Evolutionary conservation across 2,797 vertebrate species (phyloP).

Genomic region (Catharus ustulatus): DNA sequence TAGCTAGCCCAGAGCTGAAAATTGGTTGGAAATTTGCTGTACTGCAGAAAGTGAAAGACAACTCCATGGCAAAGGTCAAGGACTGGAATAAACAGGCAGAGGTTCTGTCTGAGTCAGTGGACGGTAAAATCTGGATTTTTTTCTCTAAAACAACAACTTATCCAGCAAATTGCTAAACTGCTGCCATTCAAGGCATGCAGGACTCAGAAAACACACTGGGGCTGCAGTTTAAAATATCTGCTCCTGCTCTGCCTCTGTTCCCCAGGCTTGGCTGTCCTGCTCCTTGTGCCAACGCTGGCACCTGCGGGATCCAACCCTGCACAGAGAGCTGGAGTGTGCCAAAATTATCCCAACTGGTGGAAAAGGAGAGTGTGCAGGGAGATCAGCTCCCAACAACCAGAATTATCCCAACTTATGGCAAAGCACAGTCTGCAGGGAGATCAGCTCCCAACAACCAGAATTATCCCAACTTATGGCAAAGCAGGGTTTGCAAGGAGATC

Average conservation of each 20-base stretch:
- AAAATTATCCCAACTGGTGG: not conserved
- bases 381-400: too few species aligned
- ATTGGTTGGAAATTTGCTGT: not conserved
- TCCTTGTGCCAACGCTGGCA: not conserved
- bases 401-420: too few species aligned
- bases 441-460: too few species aligned
- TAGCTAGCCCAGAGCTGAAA: not conserved
- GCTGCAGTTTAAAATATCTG: not conserved
- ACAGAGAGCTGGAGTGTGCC: fast-evolving
- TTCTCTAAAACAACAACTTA: not conserved
- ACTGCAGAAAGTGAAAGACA: not conserved
- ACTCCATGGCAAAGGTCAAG: not conserved
- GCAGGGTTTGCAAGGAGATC: too few species aligned
- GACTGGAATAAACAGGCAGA: not conserved
- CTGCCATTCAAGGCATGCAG: not conserved
- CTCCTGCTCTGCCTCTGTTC: not conserved
- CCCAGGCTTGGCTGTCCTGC: not conserved
- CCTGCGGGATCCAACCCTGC: not conserved
- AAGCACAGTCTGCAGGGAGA: too few species aligned
- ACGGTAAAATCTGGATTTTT: not conserved
- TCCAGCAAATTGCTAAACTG: not conserved
- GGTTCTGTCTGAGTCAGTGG: not conserved
- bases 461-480: too few species aligned
- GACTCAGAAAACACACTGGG: not conserved
- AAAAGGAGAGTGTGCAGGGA: too few species aligned